Conservation (phyloP, 2,797 vertebrate species). For the Pseudochromis fuscus region DNA sequence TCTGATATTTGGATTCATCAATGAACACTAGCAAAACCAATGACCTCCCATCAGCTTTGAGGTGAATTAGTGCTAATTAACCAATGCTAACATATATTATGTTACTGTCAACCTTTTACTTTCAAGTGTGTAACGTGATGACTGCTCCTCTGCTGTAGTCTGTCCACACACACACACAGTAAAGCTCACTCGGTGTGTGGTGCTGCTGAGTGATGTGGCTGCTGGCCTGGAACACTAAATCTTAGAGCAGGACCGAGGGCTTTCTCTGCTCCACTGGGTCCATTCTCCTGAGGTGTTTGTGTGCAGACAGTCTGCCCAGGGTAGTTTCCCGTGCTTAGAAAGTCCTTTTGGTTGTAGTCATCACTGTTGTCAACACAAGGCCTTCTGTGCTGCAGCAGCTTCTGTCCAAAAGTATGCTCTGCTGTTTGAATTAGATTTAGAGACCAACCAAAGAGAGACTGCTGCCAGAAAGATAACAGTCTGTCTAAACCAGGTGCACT, state of each 20-base stretch:
- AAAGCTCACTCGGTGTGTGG: not conserved
- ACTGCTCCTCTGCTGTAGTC: not conserved
- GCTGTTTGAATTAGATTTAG: not conserved
- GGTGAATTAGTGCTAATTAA: no score
- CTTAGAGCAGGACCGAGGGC: not conserved
- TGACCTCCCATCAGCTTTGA: no score
- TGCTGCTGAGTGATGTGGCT: conserved; percentile 26
- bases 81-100: no score
- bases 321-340: not conserved
- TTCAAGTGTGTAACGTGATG: not conserved
- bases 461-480: not conserved
- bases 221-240: conserved; percentile 1
- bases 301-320: conserved; percentile 8
- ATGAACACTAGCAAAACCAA: no score
- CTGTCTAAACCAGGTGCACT: no score
- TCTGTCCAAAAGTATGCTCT: no score
- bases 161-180: conserved; percentile 12
- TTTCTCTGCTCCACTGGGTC: conserved; percentile 1
- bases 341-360: not conserved
- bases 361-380: not conserved
- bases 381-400: not conserved
- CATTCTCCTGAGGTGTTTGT: conserved; percentile 15
- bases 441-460: no score
- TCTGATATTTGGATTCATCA: no score
- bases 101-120: not conserved